Percentiles rank a stretch among this genome's conserved stretches.
phyloP scores from a whole-genome alignment of 2,113 vertebrate genomes.

The Epinephelus lanceolatus region DNA sequence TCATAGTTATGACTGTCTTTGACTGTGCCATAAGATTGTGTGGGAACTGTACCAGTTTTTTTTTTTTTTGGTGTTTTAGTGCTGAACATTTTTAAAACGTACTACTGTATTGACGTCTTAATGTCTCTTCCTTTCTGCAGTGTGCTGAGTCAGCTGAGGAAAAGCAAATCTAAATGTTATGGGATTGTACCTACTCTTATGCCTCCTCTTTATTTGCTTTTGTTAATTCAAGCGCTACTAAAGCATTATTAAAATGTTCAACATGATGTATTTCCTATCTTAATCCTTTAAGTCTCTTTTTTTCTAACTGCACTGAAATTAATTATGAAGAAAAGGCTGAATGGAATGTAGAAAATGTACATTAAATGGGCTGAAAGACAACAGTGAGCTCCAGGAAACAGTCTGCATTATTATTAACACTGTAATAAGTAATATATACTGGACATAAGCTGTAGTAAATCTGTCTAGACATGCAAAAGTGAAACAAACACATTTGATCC shows the following conservation, averaged over 20 bases:
- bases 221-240: not conserved
- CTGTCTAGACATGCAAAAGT: not conserved
- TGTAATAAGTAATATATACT: not conserved
- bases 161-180: not conserved
- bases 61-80: not conserved
- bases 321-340: no score
- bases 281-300: not conserved
- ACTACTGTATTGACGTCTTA: not conserved
- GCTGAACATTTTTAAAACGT: not conserved
- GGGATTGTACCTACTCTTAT: not conserved
- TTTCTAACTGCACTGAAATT: no score
- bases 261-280: not conserved
- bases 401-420: not conserved
- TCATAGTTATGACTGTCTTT: not conserved
- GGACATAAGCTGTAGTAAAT: not conserved
- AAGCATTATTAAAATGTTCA: not conserved
- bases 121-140: not conserved
- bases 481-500: no score
- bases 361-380: not conserved
- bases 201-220: not conserved
- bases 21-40: not conserved
- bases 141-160: not conserved
- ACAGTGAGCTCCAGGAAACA: not conserved
- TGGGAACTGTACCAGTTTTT: not conserved
- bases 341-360: not conserved